Conservation (phyloP, 2,888 invertebrate genomes). For the Tetragonula carbonaria region DNA sequence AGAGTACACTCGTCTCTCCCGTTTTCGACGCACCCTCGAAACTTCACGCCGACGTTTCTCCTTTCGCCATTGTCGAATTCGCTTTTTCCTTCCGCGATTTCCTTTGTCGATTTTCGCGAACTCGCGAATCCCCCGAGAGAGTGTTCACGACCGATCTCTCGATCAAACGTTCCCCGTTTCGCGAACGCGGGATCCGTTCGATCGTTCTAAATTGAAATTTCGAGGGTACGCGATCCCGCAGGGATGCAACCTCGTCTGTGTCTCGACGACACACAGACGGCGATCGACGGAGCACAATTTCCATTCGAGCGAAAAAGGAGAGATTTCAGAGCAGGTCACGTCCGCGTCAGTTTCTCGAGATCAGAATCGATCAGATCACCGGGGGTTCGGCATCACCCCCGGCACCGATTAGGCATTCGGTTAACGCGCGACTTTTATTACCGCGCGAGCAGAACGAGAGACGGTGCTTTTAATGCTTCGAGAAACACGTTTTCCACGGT, state of each 20-base stretch:
- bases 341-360: conserved; percentile 43
- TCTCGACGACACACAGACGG: conserved; percentile 36
- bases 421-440: conserved; percentile 47
- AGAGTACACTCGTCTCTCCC: background rate
- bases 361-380: background rate
- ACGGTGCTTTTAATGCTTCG: background rate
- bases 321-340: conserved; percentile 77
- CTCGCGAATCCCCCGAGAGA: too few relatives aligned
- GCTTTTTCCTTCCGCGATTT: too few relatives aligned
- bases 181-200: background rate
- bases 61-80: background rate
- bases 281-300: conserved; percentile 48
- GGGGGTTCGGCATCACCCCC: background rate
- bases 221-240: conserved; percentile 35
- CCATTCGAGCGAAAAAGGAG: conserved; percentile 69
- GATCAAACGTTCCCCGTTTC: background rate
- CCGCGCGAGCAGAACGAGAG: conserved; percentile 52
- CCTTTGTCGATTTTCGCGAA: too few relatives aligned
- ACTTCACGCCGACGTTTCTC: background rate
- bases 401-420: conserved; percentile 53
- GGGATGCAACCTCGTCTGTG: conserved; percentile 31
- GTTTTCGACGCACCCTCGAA: conserved; percentile 35
- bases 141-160: background rate
- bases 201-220: conserved; percentile 49
- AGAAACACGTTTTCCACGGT: background rate